A percentile compares a stretch with the other conserved stretches of the same genome.
These are phyloP conservation scores for Teleogryllus oceanicus DNA, from an alignment of 2,888 invertebrate genomes.

Conservation along the genomic window DNA sequence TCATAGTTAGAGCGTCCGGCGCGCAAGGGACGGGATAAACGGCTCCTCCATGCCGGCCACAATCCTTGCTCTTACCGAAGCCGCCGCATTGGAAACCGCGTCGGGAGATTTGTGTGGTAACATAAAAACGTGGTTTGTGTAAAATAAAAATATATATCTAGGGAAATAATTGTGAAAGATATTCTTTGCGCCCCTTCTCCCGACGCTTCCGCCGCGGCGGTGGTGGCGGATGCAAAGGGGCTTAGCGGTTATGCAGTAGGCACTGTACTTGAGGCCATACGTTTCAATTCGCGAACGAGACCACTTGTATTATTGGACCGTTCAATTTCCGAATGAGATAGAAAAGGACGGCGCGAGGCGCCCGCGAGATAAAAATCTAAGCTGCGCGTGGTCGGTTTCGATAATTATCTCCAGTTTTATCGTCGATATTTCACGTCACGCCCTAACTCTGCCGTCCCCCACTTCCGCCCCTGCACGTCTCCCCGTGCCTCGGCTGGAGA, in stretches of 20 bases:
- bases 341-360: constrained; percentile 1
- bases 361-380: constrained; percentile 11
- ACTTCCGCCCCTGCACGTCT: background rate
- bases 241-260: background rate
- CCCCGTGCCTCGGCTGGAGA: background rate
- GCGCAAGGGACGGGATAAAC: background rate
- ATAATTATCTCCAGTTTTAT: constrained; percentile 10
- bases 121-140: constrained; percentile 18
- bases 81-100: background rate
- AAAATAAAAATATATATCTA: constrained; percentile 18
- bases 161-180: constrained; percentile 18
- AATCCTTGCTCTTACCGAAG: background rate
- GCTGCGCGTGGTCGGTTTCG: background rate
- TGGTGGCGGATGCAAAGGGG: background rate
- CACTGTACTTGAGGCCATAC: background rate
- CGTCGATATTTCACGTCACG: constrained; percentile 18
- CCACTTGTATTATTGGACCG: constrained; percentile 9
- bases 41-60: background rate
- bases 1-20: constrained; percentile 8
- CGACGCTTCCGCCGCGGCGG: background rate
- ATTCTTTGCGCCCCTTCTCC: background rate
- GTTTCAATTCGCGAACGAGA: constrained; percentile 8
- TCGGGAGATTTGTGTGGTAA: background rate
- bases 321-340: constrained; percentile 18
- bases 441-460: background rate